phyloP scores from a whole-genome alignment of 2,113 vertebrate species.

The Sinosuthora webbiana region DNA sequence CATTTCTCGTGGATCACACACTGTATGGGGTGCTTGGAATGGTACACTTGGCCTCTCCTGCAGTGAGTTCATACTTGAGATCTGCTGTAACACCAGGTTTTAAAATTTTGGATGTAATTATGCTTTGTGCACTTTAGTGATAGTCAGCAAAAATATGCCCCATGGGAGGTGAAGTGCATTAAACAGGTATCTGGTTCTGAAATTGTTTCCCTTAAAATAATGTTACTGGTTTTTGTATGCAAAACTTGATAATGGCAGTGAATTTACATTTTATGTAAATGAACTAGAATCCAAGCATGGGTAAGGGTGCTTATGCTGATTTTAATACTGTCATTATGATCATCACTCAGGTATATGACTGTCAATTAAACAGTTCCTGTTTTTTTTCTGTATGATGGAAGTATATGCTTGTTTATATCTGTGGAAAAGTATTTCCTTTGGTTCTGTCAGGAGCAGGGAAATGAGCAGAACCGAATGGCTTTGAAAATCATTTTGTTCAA shows the following conservation, averaged over 20 bases:
- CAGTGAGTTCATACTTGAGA: background rate
- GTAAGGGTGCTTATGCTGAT: slow-evolving; percentile 16
- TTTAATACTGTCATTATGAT: slow-evolving; percentile 10
- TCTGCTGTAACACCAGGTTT: background rate
- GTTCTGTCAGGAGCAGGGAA: background rate
- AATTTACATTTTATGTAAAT: slow-evolving; percentile 24
- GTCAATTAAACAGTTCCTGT: background rate
- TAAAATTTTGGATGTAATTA: background rate
- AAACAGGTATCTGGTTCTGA: background rate
- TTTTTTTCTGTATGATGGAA: background rate
- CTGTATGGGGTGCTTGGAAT: background rate
- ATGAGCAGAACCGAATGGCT: background rate
- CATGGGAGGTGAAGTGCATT: background rate
- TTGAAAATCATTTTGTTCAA: background rate
- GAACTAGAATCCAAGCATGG: background rate
- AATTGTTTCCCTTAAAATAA: background rate
- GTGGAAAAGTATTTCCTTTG: background rate
- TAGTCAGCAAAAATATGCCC: background rate
- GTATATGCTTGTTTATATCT: background rate
- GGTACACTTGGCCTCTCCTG: background rate
- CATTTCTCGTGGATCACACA: background rate
- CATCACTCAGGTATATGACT: background rate
- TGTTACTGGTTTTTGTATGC: background rate
- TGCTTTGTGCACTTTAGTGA: background rate
- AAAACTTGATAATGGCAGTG: background rate